Evolutionary conservation across 2,113 vertebrate genomes (phyloP), one percentile per base, ranked within the genome.

Genomic region (Globicephala melas): DNA sequence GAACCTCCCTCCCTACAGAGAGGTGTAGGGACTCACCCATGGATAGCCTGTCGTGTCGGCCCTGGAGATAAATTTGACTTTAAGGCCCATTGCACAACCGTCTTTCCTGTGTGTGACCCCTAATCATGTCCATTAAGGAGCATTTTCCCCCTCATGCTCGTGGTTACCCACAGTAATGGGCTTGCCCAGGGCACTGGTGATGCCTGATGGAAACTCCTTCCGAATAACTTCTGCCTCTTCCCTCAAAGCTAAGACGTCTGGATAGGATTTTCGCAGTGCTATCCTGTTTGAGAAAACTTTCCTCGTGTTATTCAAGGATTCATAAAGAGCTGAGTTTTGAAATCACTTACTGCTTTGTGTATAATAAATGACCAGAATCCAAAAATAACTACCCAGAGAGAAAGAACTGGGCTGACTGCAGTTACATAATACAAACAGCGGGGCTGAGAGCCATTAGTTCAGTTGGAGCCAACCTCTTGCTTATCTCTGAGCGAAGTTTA

Each of bases 311-410:
- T 21, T 77, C 28, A n/a, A 71, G 83, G 90, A 71, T 28, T 55
- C 53, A 28, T 1, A 15, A 86, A 90, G 74, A 68, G 70, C 80
- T 68, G 74, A 17, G 50, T 63, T 97, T 81, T 80, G 81, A 83
- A 92, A 63, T 68, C 63, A 53, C 67, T 62, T 36, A 23, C 5
- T 63, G 63, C 85, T 60, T 88, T 76, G 50, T 76, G 58, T 85
- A 20, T 70, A 74, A 70, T 84, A 84, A 93, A 84, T 91, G 8
- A 44, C 80, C 53, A 11, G 20, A 44, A 44, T 93, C 89, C 89
- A 90, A 91, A 95, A 94, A 88, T 63, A 96, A 23, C 67, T 41
- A 8, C 31, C 4, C 7, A 25, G 41, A 23, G 13, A 11, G 28
- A 13, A 79, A 89, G 36, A 76, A n/a, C n/a, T 1, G 14, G 67